These are phyloP conservation scores for Apostichopus parvimensis DNA, from an alignment of 35 echinoderm and acorn worm species.

Conservation along the genomic window DNA sequence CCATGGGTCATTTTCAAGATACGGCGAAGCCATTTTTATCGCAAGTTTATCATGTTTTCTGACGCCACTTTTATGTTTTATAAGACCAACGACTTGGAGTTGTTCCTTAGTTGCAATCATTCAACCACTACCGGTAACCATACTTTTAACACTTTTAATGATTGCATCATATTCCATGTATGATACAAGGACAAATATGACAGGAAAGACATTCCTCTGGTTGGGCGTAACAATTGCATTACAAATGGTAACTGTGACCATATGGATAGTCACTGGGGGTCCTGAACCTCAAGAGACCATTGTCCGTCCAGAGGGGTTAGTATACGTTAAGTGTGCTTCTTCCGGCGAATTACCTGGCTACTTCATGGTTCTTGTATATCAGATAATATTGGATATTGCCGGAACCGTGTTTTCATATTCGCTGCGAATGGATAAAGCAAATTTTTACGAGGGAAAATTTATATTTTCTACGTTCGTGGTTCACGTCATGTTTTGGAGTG, in stretches of 20 bases:
- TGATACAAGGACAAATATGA: neutral
- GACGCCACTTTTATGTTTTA: constrained; percentile 43
- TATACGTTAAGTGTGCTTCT: constrained; percentile 60
- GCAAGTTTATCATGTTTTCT: constrained; percentile 51
- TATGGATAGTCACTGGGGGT: constrained; percentile 64
- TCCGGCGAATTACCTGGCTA: constrained; percentile 46
- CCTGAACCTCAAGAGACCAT: constrained; percentile 31
- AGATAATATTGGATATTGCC: constrained; percentile 44
- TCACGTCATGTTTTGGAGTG: constrained; percentile 70
- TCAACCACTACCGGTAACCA: constrained; percentile 65
- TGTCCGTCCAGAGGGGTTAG: constrained; percentile 2
- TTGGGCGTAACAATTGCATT: constrained; percentile 9
- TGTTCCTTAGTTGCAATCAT: constrained; percentile 52
- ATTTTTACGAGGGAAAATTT: constrained; percentile 83
- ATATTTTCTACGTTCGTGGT: constrained; percentile 76
- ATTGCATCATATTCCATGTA: constrained; percentile 51
- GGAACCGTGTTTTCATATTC: constrained; percentile 56
- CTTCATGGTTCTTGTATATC: constrained; percentile 50
- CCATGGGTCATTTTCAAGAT: constrained; percentile 44
- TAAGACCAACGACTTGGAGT: constrained; percentile 37
- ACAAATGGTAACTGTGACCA: constrained; percentile 20
- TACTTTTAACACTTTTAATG: constrained; percentile 55
- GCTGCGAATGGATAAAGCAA: constrained; percentile 51
- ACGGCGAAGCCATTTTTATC: constrained; percentile 47
- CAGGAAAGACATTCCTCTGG: constrained; percentile 16